Percentiles rank a stretch among this genome's conserved stretches.
phyloP scores from a whole-genome alignment of 2,888 invertebrate species.

The Lumbricus terrestris region DNA sequence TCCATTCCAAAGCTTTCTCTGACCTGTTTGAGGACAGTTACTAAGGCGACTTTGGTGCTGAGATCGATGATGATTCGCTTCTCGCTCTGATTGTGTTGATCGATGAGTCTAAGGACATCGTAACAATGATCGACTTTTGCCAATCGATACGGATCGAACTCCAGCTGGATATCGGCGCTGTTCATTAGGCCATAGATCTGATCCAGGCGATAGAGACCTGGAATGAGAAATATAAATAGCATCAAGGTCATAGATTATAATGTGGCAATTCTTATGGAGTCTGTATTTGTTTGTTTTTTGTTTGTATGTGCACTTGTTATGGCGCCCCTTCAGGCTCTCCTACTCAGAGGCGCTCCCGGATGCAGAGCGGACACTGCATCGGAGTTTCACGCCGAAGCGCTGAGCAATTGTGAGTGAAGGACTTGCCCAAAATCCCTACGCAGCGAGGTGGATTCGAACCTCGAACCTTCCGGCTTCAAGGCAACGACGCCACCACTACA shows the following conservation, averaged over 20 bases:
- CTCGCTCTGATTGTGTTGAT: conserved; percentile 15
- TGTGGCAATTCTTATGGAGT: neutral
- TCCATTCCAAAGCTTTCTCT: too few species aligned
- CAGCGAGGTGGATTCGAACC: too few species aligned
- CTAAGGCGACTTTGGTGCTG: conserved; percentile 31
- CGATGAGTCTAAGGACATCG: conserved; percentile 21
- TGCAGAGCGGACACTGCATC: too few species aligned
- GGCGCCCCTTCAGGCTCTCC: too few species aligned
- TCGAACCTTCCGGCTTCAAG: too few species aligned
- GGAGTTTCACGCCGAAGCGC: too few species aligned
- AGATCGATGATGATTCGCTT: conserved; percentile 37
- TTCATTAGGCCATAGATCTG: conserved; percentile 11
- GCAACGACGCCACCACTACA: too few species aligned
- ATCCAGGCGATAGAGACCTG: conserved; percentile 26
- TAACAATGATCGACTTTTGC: conserved; percentile 23
- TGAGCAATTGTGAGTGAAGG: too few species aligned
- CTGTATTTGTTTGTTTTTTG: too few species aligned
- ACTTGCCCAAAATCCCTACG: too few species aligned
- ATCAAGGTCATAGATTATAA: neutral
- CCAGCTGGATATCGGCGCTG: neutral
- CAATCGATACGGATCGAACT: conserved; percentile 24
- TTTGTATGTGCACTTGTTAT: too few species aligned
- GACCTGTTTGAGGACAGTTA: conserved; percentile 35
- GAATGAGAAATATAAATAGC: neutral
- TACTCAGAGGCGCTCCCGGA: too few species aligned